Percentiles rank a stretch among this genome's conserved stretches.
Conservation (phyloP, 2,888 invertebrate species). For the Eupithecia subumbrata region DNA sequence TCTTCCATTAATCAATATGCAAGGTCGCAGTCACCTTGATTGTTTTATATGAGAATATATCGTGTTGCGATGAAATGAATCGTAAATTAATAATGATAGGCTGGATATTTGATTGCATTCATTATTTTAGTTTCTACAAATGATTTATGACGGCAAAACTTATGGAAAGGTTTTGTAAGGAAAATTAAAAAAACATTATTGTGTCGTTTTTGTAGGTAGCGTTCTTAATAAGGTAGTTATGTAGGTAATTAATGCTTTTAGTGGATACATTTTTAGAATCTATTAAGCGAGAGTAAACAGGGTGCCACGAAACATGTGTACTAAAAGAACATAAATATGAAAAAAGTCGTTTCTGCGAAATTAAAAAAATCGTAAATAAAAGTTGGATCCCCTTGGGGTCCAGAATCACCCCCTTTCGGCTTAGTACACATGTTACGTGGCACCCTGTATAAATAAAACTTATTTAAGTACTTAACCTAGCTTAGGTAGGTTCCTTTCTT, state of each 20-base stretch:
- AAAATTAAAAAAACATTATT: not conserved
- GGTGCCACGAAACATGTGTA: no score
- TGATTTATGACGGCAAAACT: not conserved
- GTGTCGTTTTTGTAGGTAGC: not conserved
- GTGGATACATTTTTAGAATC: no score
- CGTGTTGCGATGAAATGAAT: constrained; percentile 54
- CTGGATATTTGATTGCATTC: constrained; percentile 4
- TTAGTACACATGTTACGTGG: no score
- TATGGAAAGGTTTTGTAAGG: not conserved
- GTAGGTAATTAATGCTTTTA: not conserved
- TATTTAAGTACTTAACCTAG: no score
- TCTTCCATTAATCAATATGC: constrained; percentile 71
- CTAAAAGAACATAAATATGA: no score
- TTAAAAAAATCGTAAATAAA: no score
- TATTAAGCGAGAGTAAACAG: no score
- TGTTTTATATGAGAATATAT: constrained; percentile 47
- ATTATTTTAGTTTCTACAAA: not conserved
- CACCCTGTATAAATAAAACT: no score
- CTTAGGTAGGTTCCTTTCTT: no score
- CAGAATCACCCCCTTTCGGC: no score
- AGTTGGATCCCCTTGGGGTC: no score
- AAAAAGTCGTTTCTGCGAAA: no score
- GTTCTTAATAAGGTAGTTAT: not conserved
- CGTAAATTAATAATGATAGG: constrained; percentile 51
- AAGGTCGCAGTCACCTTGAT: constrained; percentile 65